Evolutionary conservation across 2,113 vertebrate species (phyloP).

Genomic region (Ageneiosus marmoratus): DNA sequence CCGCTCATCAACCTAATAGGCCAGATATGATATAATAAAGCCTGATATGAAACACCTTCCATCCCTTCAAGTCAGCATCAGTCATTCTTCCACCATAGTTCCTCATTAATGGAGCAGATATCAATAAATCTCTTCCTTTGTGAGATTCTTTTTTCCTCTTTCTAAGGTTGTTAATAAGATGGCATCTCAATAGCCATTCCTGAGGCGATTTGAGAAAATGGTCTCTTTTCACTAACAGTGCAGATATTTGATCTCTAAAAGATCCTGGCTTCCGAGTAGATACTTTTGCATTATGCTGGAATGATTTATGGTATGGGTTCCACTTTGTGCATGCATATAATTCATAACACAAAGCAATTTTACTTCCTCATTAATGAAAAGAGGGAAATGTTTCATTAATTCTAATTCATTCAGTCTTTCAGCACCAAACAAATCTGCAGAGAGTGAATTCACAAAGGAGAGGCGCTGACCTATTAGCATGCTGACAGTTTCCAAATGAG

Average conservation of each 20-base stretch:
- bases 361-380: neutral
- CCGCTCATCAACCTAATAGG: slow-evolving; percentile 34
- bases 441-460: slow-evolving; percentile 24
- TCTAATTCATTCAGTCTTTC: slow-evolving; percentile 28
- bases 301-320: neutral
- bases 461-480: slow-evolving; percentile 30
- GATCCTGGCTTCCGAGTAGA: neutral
- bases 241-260: slow-evolving; percentile 9
- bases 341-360: slow-evolving; percentile 22
- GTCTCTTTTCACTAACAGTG: neutral
- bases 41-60: slow-evolving; percentile 16
- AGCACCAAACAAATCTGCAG: slow-evolving; percentile 19
- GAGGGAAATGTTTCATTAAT: neutral
- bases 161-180: slow-evolving; percentile 31
- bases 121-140: slow-evolving; percentile 1
- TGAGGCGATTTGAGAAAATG: neutral
- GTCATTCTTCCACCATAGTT: neutral
- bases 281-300: slow-evolving; percentile 1
- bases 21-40: slow-evolving; percentile 29
- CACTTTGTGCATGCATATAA: slow-evolving; percentile 12
- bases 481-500: slow-evolving; percentile 30
- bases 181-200: neutral
- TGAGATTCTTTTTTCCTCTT: neutral
- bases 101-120: slow-evolving; percentile 8
- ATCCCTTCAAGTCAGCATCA: neutral